phyloP scores from a whole-genome alignment of 2,797 vertebrate genomes.

The Chromis chromis region DNA sequence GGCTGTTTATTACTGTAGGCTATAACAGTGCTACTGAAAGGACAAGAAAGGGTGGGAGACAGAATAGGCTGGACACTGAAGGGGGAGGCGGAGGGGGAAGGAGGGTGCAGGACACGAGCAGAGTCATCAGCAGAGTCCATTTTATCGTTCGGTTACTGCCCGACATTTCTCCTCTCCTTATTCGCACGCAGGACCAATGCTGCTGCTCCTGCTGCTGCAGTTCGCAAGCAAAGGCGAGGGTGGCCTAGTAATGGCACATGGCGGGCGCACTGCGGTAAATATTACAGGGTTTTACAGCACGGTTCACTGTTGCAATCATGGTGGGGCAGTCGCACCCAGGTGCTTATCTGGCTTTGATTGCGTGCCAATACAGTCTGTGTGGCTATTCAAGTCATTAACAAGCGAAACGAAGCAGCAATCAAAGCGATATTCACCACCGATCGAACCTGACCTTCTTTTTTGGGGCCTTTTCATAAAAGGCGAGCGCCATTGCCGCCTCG shows the following conservation, averaged over 20 bases:
- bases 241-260: conserved; percentile 58
- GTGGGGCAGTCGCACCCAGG: conserved; percentile 86
- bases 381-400: conserved; percentile 71
- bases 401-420: neutral
- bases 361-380: conserved; percentile 77
- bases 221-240: conserved; percentile 43
- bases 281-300: conserved; percentile 61
- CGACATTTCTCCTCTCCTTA: conserved; percentile 58
- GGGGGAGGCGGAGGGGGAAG: conserved; percentile 46
- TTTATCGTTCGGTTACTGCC: conserved; percentile 66
- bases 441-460: conserved; percentile 1
- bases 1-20: conserved; percentile 68
- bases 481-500: neutral
- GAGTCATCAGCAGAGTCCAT: conserved; percentile 74
- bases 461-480: conserved; percentile 16
- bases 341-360: conserved; percentile 85
- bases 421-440: neutral
- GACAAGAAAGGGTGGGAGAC: conserved; percentile 72
- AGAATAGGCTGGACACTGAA: conserved; percentile 62
- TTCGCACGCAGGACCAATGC: conserved; percentile 32
- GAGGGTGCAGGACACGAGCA: conserved; percentile 65
- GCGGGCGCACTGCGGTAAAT: conserved; percentile 64
- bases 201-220: conserved; percentile 22
- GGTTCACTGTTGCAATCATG: conserved; percentile 83
- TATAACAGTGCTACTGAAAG: conserved; percentile 63